Percentiles rank a stretch among this genome's conserved stretches.
These are phyloP conservation scores for Mamestra configurata DNA, from an alignment of 1,140 invertebrate genomes.

Conservation along the genomic window DNA sequence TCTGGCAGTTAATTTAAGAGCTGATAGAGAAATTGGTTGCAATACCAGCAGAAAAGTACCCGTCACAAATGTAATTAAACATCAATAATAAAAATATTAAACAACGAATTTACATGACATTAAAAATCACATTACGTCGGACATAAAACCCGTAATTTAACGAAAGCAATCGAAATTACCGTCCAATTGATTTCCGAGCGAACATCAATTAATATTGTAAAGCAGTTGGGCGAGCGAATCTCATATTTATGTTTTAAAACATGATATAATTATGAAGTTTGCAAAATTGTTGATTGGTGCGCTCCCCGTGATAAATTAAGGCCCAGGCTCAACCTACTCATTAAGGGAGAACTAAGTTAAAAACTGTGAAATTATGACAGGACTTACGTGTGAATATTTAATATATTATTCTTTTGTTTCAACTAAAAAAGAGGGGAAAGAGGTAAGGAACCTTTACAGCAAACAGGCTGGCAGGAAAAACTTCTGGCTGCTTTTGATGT, in stretches of 20 bases:
- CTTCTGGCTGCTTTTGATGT: too few species aligned
- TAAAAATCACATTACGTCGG: not conserved
- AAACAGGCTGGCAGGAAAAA: too few species aligned
- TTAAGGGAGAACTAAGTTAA: not conserved
- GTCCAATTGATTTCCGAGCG: constrained; percentile 29
- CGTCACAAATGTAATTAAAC: too few species aligned
- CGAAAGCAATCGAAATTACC: constrained; percentile 40
- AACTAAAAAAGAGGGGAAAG: too few species aligned
- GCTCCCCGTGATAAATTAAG: constrained; percentile 2
- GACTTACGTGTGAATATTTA: not conserved
- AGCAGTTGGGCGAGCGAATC: constrained; percentile 20
- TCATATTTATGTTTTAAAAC: constrained; percentile 45
- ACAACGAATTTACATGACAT: not conserved
- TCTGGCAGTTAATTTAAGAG: too few species aligned
- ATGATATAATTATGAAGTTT: constrained; percentile 16
- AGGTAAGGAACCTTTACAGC: too few species aligned
- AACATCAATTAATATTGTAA: constrained; percentile 35
- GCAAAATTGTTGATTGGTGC: constrained; percentile 34
- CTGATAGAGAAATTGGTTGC: too few species aligned
- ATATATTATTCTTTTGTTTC: too few species aligned
- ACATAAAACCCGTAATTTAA: constrained; percentile 42
- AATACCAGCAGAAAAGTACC: too few species aligned
- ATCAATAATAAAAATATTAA: not conserved
- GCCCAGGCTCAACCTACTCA: constrained; percentile 2
- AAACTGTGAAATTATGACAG: not conserved